A percentile compares a stretch with the other conserved stretches of the same genome.
phyloP scores from a whole-genome alignment of 2,113 vertebrate genomes.

The Zosterops hypoxanthus region DNA sequence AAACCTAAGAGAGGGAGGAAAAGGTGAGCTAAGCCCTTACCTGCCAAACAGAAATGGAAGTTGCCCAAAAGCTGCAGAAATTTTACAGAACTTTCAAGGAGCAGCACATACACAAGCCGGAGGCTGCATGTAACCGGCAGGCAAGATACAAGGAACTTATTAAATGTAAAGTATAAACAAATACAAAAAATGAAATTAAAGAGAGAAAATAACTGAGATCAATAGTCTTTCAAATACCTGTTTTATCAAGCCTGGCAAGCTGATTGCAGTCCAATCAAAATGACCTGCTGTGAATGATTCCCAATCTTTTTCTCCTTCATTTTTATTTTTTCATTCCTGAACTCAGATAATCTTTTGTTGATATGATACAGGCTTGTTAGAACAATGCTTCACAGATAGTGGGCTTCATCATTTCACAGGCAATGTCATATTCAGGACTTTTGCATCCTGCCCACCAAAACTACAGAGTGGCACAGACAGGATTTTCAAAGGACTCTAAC shows the following conservation, averaged over 20 bases:
- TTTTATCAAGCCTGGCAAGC: slow-evolving; percentile 30
- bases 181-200: slow-evolving; percentile 42
- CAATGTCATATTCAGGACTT: slow-evolving; percentile 25
- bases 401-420: slow-evolving; percentile 13
- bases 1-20: background rate
- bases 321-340: slow-evolving; percentile 30
- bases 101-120: background rate
- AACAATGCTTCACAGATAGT: slow-evolving; percentile 3
- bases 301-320: slow-evolving; percentile 14
- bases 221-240: slow-evolving; percentile 18
- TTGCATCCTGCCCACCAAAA: background rate
- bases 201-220: slow-evolving; percentile 26
- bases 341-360: slow-evolving; percentile 26
- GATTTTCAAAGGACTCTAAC: background rate
- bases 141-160: background rate
- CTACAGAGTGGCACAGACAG: background rate
- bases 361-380: background rate
- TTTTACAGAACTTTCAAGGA: background rate
- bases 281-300: slow-evolving; percentile 38
- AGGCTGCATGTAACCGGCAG: background rate
- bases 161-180: background rate
- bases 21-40: background rate
- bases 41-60: rapidly evolving
- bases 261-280: slow-evolving; percentile 24
- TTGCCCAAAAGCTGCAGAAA: background rate